These are phyloP conservation scores for Limnephilus lunatus DNA, from an alignment of 2,888 invertebrate species.

Conservation along the genomic window DNA sequence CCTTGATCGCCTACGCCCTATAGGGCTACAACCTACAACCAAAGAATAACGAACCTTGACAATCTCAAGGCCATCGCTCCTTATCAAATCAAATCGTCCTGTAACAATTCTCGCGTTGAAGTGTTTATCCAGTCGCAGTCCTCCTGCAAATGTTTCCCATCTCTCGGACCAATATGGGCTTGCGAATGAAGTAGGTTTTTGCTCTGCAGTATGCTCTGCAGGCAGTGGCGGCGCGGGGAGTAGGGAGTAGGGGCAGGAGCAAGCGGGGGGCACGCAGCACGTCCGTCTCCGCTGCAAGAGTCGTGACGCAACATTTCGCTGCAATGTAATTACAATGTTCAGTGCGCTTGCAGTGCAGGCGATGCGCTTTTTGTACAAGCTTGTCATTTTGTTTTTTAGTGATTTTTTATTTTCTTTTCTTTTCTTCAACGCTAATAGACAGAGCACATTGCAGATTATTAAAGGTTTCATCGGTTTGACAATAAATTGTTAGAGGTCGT, in stretches of 20 bases:
- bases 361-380: background rate
- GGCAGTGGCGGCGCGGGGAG: constrained; percentile 9
- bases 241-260: background rate
- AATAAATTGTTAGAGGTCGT: background rate
- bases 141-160: background rate
- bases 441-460: background rate
- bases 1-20: background rate
- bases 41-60: background rate
- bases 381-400: background rate
- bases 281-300: constrained; percentile 25
- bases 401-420: background rate
- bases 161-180: background rate
- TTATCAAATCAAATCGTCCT: background rate
- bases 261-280: constrained; percentile 10
- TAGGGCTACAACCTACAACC: background rate
- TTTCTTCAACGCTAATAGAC: background rate
- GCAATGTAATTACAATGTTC: constrained; percentile 64
- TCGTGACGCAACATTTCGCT: constrained; percentile 65
- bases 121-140: background rate
- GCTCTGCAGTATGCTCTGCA: constrained; percentile 1
- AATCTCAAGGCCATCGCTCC: background rate
- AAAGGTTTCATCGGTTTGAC: background rate
- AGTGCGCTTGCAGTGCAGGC: constrained; percentile 54
- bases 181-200: constrained; percentile 20
- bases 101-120: background rate